A percentile compares a stretch with the other conserved stretches of the same genome.
phyloP scores from a whole-genome alignment of 2,113 vertebrate species.

The Strix uralensis region DNA sequence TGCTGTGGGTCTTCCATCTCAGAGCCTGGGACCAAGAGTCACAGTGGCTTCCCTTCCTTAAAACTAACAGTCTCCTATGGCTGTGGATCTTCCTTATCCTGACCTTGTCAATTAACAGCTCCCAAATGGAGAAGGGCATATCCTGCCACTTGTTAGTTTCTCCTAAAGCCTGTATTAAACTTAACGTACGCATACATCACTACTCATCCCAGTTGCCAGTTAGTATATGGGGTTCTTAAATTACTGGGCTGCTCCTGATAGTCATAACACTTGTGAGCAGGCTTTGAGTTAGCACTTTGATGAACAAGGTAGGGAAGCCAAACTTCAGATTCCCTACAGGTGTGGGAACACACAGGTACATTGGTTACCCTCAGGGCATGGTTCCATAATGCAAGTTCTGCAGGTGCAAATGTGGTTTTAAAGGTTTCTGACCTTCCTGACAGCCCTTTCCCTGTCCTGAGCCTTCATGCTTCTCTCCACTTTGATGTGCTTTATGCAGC shows the following conservation, averaged over 20 bases:
- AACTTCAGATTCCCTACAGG: background rate
- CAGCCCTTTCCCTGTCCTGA: accelerated
- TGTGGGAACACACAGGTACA: background rate
- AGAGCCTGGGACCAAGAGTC: background rate
- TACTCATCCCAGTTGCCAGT: background rate
- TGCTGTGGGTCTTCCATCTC: background rate
- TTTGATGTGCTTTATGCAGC: background rate
- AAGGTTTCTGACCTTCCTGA: background rate
- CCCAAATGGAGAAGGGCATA: background rate
- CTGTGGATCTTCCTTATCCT: background rate
- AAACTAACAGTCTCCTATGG: background rate
- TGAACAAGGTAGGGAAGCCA: background rate
- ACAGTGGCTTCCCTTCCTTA: background rate
- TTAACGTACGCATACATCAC: accelerated
- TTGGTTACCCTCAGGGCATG: background rate
- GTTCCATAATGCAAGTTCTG: background rate
- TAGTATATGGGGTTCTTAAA: background rate
- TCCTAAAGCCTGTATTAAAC: background rate
- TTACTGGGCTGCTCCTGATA: background rate
- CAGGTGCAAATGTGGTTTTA: background rate
- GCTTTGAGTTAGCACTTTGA: background rate
- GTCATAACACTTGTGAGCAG: background rate
- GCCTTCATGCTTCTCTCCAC: accelerated
- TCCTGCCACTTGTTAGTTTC: background rate
- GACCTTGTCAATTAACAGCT: background rate